Base-by-base conservation (phyloP, 2,888 invertebrate genomes). In the Epinotia brunnichana region DNA sequence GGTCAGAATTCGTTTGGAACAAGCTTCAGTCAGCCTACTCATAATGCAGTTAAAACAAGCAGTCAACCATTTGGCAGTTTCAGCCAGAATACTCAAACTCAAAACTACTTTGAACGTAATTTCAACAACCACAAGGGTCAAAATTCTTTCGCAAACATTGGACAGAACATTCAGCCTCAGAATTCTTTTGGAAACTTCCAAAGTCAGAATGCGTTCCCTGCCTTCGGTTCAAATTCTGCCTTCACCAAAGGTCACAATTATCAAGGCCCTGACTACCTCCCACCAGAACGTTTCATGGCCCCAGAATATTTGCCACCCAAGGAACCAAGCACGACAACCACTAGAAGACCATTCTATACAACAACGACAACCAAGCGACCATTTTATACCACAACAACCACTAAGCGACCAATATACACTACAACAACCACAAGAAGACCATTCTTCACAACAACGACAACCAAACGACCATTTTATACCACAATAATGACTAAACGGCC, bases 271-370 rank as follows among this genome's bases (percentile, higher is more conserved):
- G 54, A 10, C 13, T 66, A 66, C 24, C 54, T 66, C 5, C 64
- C 64, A 54, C 64, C 64, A n/a, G 56, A 15, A 54, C 64, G 54
- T 13, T 66, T 21, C 41, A 54, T 54, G 53, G 64, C 10, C 3
- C 64, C 64, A 4, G 64, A 41, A 21, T 66, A 66, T 66, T 54
- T 66, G 13, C 64, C 64, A 39, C 64, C 64, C 2, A 39, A 54
- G 0, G 41, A 61, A 3, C 39, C 54, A 54, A 54, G 15, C 5
- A 66, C 64, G 4, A 21, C 63, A 21, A 62, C 62, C 3, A 63
- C 63, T 7, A 63, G 11, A 51, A 29, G 51, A 51, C 51, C 63
- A 17, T 63, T 51, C 17, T 29, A 29, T 15, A 63, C 63, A 10
- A 62, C 62, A 2, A 62, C 53, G 9, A 54, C 64, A 3, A 63